Evolutionary conservation across 2,113 vertebrate genomes (phyloP).

Genomic region (Ellobius talpinus): DNA sequence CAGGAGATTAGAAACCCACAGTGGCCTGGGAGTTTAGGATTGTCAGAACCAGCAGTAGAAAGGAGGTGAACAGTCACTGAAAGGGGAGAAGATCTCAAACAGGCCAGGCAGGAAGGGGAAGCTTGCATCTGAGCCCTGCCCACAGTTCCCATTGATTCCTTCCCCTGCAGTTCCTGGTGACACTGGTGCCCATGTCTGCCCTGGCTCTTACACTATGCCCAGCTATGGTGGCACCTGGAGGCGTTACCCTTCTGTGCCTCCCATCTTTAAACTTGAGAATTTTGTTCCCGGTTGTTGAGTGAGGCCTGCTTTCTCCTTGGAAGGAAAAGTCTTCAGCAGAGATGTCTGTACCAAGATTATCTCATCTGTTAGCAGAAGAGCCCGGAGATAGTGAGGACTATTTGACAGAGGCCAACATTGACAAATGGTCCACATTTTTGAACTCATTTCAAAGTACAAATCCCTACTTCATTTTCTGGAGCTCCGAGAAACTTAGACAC

Average conservation of each 20-base stretch:
- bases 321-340: conserved; percentile 4
- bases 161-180: neutral
- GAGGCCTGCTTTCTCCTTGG: conserved; percentile 36
- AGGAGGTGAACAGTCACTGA: neutral
- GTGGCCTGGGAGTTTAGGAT: neutral
- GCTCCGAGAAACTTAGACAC: conserved; percentile 72
- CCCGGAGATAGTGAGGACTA: conserved; percentile 44
- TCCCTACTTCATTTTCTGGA: conserved; percentile 71
- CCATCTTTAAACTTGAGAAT: conserved; percentile 44
- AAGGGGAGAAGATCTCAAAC: neutral
- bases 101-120: neutral
- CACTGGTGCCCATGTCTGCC: neutral
- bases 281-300: neutral
- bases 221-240: neutral
- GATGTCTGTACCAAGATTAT: conserved; percentile 44
- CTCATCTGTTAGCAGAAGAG: conserved; percentile 55
- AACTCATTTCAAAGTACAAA: conserved; percentile 75
- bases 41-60: neutral
- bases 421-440: conserved; percentile 74
- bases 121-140: neutral
- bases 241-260: neutral
- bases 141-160: neutral
- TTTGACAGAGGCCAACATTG: conserved; percentile 51
- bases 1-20: neutral
- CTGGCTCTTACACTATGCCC: neutral